Evolutionary conservation across 1,140 invertebrate species (phyloP).

Genomic region (Drosophila nigromelanica): DNA sequence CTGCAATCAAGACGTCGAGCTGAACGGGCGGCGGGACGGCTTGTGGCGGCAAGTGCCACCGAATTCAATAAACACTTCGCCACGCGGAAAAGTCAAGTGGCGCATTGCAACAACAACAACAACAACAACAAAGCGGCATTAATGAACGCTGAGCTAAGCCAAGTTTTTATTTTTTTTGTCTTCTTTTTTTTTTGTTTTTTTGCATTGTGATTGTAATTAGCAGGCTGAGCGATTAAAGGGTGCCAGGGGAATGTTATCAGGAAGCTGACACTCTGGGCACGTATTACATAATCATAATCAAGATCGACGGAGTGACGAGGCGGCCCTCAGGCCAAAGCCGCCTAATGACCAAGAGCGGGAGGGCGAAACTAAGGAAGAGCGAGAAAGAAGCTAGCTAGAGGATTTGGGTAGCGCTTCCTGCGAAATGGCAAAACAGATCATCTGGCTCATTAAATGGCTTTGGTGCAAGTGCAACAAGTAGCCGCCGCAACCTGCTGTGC

Average conservation of each 20-base stretch:
- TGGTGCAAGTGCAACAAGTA: conserved; percentile 48
- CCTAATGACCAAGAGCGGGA: conserved; percentile 12
- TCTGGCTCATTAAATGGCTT: conserved; percentile 80
- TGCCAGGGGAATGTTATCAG: conserved; percentile 61
- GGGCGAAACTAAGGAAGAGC: not conserved
- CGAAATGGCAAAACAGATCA: conserved; percentile 64
- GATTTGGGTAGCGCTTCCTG: conserved; percentile 49
- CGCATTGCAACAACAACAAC: conserved; percentile 59
- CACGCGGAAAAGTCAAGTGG: conserved; percentile 78
- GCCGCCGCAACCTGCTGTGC: conserved; percentile 57
- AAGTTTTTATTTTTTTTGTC: conserved; percentile 11
- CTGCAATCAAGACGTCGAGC: conserved; percentile 62
- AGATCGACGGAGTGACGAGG: conserved; percentile 25
- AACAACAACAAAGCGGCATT: conserved; percentile 52
- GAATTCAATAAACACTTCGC: conserved; percentile 80
- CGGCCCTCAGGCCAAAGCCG: conserved; percentile 3
- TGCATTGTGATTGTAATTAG: conserved; percentile 69
- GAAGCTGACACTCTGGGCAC: conserved; percentile 59
- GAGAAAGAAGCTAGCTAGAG: conserved; percentile 22
- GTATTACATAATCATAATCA: conserved; percentile 68
- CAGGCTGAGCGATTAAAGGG: conserved; percentile 8
- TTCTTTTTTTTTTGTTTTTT: conserved; percentile 14
- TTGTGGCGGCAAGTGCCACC: conserved; percentile 66
- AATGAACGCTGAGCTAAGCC: conserved; percentile 60
- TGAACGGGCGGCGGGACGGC: not conserved